Evolutionary conservation across 2,888 invertebrate genomes (phyloP).

Genomic region (Dasypolia templi): DNA sequence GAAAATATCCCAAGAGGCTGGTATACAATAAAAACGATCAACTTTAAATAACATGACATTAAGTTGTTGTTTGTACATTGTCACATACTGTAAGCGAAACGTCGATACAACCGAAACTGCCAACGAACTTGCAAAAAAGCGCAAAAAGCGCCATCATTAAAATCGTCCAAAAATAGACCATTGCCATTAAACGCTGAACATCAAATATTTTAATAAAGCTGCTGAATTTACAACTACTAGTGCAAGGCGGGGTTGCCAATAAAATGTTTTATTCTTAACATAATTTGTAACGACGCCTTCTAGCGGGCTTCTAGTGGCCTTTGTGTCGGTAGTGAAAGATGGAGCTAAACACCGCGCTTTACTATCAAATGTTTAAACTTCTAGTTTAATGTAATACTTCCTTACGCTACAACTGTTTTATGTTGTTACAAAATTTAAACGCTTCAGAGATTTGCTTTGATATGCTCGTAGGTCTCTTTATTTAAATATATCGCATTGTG

Average conservation of each 20-base stretch:
- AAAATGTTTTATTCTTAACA: constrained; percentile 74
- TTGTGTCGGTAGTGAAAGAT: constrained; percentile 36
- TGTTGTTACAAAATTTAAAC: constrained; percentile 1
- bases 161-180: constrained; percentile 28
- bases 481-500: not conserved
- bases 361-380: constrained; percentile 33
- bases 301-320: constrained; percentile 18
- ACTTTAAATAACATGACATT: not conserved
- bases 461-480: not conserved
- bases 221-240: constrained; percentile 60
- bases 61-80: too few species aligned
- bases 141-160: constrained; percentile 11
- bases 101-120: not conserved
- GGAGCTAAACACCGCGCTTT: constrained; percentile 44
- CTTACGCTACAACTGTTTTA: constrained; percentile 33
- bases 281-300: constrained; percentile 52
- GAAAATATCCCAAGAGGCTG: too few species aligned
- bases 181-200: constrained; percentile 33
- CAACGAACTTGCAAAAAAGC: not conserved
- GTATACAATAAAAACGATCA: too few species aligned
- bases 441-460: constrained; percentile 10
- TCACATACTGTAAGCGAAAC: not conserved
- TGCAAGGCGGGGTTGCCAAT: constrained; percentile 66
- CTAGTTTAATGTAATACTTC: constrained; percentile 12
- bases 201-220: constrained; percentile 52